Conservation (phyloP, 2,797 vertebrate species). For the Lutjanus campechanus region DNA sequence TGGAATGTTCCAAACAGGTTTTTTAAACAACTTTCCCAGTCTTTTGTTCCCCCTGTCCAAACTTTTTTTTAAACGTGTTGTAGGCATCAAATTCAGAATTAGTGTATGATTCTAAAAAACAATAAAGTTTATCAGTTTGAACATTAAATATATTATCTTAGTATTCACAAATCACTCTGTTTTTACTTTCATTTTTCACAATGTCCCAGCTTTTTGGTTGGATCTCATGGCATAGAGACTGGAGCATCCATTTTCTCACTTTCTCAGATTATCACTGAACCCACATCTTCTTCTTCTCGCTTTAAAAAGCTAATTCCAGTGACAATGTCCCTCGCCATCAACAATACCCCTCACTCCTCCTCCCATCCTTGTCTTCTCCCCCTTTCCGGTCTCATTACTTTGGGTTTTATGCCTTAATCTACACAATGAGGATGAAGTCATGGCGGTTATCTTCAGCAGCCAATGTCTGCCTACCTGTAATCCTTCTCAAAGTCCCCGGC, state of each 20-base stretch:
- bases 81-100: no score
- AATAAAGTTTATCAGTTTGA: no score
- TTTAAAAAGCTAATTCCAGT: conserved; percentile 54
- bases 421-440: conserved; percentile 92
- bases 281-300: conserved; percentile 32
- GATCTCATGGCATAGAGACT: neutral
- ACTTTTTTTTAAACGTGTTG: no score
- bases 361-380: conserved; percentile 58
- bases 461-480: conserved; percentile 85
- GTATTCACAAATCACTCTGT: no score
- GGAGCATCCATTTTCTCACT: neutral
- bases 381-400: conserved; percentile 88
- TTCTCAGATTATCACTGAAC: conserved; percentile 32
- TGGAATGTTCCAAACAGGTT: no score
- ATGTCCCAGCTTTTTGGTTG: no score
- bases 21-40: no score
- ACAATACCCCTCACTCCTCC: conserved; percentile 67
- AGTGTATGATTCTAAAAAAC: no score
- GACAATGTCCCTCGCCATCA: conserved; percentile 54
- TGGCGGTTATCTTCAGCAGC: conserved; percentile 88
- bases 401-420: conserved; percentile 93
- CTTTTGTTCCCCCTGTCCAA: no score
- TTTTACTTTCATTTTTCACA: no score
- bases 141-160: no score
- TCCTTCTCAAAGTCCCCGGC: conserved; percentile 78